A percentile compares a stretch with the other conserved stretches of the same genome.
Evolutionary conservation across 2,797 vertebrate species (phyloP).

Genomic region (Bradypodion pumilum): DNA sequence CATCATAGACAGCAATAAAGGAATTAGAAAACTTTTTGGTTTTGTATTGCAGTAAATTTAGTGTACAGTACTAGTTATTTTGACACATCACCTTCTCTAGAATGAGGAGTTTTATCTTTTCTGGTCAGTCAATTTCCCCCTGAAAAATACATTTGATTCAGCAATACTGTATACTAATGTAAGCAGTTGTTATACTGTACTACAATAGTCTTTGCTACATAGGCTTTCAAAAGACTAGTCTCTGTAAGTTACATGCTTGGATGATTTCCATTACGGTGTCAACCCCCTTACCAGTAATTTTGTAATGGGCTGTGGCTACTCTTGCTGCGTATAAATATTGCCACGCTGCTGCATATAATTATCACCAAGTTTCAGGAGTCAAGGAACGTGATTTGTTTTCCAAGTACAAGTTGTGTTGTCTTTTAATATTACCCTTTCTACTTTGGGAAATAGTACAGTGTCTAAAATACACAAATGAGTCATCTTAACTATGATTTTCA

Average conservation of each 20-base stretch:
- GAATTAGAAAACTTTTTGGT: neutral
- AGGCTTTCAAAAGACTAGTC: slow-evolving; percentile 10
- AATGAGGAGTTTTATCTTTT: slow-evolving; percentile 16
- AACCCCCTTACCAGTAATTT: neutral
- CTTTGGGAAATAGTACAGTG: neutral
- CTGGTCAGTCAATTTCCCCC: neutral
- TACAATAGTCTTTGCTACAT: neutral
- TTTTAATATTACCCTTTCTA: neutral
- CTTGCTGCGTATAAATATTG: neutral
- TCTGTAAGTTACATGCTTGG: slow-evolving; percentile 21
- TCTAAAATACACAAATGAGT: neutral
- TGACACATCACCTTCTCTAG: neutral
- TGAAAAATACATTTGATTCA: neutral
- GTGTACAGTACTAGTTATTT: too few relatives aligned
- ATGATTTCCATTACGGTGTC: neutral
- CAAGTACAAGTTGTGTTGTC: neutral
- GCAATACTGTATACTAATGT: slow-evolving; percentile 63
- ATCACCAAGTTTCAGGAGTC: neutral
- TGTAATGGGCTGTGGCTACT: slow-evolving; percentile 48
- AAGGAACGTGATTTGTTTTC: neutral
- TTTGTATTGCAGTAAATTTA: neutral
- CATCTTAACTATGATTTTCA: neutral
- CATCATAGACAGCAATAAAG: neutral
- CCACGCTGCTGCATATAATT: neutral
- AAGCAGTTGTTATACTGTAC: slow-evolving; percentile 41